Evolutionary conservation across 2,888 invertebrate genomes (phyloP).

Genomic region (Pseudoips prasinana): DNA sequence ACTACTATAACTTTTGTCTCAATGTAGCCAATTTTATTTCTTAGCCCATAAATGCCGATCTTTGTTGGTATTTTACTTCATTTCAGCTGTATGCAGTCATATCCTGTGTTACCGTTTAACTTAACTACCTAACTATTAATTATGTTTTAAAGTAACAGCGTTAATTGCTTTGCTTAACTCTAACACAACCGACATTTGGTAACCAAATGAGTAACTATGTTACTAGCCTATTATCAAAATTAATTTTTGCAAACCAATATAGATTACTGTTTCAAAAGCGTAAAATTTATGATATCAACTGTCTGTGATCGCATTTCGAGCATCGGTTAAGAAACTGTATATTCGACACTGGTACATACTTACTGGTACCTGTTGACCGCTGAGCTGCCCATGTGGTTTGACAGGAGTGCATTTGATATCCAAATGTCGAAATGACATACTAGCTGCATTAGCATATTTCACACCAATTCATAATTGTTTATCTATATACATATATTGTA

Average conservation of each 20-base stretch:
- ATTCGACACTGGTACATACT: constrained; percentile 40
- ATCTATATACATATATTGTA: too few relatives aligned
- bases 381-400: constrained; percentile 60
- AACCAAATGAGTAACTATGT: constrained; percentile 6
- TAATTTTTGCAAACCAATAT: constrained; percentile 24
- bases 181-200: constrained; percentile 16
- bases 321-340: constrained; percentile 63
- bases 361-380: constrained; percentile 46
- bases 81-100: too few relatives aligned
- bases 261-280: constrained; percentile 39
- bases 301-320: constrained; percentile 58
- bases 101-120: neutral
- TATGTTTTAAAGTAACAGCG: constrained; percentile 17
- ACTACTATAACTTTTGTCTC: too few relatives aligned
- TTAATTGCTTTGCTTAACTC: constrained; percentile 21
- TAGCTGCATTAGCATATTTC: constrained; percentile 32
- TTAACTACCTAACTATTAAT: constrained; percentile 21
- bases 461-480: too few relatives aligned
- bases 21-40: too few relatives aligned
- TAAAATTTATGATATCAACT: constrained; percentile 54
- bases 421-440: constrained; percentile 51
- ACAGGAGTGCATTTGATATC: constrained; percentile 58
- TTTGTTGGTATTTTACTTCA: too few relatives aligned
- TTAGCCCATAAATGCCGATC: too few relatives aligned
- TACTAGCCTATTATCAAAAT: constrained; percentile 23